A percentile compares a stretch with the other conserved stretches of the same genome.
phyloP scores from a whole-genome alignment of 2,113 vertebrate genomes.

The Danionella cerebrum region DNA sequence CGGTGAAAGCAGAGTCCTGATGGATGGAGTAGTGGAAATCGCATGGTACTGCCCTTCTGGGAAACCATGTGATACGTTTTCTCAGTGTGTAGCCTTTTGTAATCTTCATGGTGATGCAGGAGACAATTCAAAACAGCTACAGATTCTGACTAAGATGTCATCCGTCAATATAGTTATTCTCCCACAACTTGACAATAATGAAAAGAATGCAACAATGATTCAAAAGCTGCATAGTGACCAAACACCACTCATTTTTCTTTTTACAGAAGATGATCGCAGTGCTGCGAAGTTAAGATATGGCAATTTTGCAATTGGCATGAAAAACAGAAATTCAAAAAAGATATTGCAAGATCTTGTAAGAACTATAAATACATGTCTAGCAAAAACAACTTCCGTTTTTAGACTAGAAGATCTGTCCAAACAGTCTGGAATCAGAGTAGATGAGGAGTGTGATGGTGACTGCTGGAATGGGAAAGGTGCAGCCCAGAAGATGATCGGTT shows the following conservation, averaged over 20 bases:
- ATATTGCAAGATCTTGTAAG: neutral
- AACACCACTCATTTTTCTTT: neutral
- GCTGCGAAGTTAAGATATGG: no score
- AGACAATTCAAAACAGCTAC: neutral
- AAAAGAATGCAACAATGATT: neutral
- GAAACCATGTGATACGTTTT: no score
- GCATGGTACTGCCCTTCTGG: no score
- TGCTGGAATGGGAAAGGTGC: neutral
- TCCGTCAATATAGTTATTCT: conserved; percentile 52
- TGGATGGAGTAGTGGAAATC: no score
- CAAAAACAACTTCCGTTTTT: no score
- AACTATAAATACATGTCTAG: conserved; percentile 18
- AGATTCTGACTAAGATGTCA: conserved; percentile 41
- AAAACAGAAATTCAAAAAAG: neutral
- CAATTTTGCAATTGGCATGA: no score
- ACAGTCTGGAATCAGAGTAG: neutral
- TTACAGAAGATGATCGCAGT: conserved; percentile 18
- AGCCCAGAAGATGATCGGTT: neutral
- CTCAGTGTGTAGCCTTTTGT: conserved; percentile 19
- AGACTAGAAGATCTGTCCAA: neutral
- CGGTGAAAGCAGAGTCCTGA: no score
- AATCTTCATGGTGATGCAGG: conserved; percentile 49
- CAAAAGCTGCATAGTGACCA: neutral
- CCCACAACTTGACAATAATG: neutral
- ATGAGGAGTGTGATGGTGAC: neutral